phyloP scores from a whole-genome alignment of 1,140 invertebrate species.

The Physella acuta region DNA sequence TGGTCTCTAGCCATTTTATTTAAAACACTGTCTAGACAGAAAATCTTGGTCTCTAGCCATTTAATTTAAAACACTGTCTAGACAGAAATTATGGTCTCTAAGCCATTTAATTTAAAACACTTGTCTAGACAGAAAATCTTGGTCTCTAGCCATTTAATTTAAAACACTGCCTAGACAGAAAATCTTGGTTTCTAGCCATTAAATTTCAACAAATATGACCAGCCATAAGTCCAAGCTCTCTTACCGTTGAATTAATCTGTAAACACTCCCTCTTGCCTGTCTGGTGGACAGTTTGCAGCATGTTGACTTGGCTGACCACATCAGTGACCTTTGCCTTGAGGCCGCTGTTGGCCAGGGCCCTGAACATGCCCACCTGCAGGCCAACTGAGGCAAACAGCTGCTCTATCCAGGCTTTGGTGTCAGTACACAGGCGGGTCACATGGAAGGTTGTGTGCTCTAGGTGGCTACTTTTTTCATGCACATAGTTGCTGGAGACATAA shows the following conservation, averaged over 20 bases:
- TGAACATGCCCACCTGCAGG: slow-evolving; percentile 5
- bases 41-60: too few species aligned
- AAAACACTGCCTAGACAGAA: too few species aligned
- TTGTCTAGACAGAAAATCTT: too few species aligned
- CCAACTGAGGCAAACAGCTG: slow-evolving; percentile 4
- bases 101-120: too few species aligned
- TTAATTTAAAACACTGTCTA: too few species aligned
- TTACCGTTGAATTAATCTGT: slow-evolving; percentile 8
- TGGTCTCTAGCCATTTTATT: too few species aligned
- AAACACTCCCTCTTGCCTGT: slow-evolving; percentile 18
- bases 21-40: too few species aligned
- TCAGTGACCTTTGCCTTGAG: neutral
- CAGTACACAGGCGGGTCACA: neutral
- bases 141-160: too few species aligned
- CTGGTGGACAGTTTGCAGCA: slow-evolving; percentile 10
- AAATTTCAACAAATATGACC: too few species aligned
- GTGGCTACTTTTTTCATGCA: neutral
- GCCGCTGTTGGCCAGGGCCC: slow-evolving; percentile 4
- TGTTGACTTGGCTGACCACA: slow-evolving; percentile 4
- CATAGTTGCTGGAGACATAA: slow-evolving; percentile 9
- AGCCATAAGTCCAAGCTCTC: too few species aligned
- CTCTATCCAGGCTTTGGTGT: neutral
- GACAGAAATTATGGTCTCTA: too few species aligned
- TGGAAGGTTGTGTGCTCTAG: slow-evolving; percentile 1
- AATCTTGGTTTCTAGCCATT: too few species aligned